Conservation (phyloP, 1,140 invertebrate genomes). For the Lethrus apterus region DNA sequence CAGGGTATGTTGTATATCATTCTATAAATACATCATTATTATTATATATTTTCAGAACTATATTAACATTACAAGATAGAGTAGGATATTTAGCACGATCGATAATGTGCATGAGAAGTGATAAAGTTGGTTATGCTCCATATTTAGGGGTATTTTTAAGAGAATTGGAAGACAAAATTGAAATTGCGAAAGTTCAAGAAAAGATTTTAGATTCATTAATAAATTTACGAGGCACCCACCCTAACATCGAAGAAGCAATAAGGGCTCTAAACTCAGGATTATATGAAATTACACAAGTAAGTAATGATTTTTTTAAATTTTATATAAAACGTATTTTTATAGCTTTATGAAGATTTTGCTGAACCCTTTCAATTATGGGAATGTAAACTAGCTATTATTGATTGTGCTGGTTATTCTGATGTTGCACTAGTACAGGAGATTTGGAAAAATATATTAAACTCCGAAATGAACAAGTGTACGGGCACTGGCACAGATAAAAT, state of each 20-base stretch:
- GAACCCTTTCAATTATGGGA: constrained; percentile 76
- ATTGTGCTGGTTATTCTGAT: constrained; percentile 73
- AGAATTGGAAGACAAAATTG: constrained; percentile 89
- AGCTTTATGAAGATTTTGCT: constrained; percentile 79
- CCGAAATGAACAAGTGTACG: constrained; percentile 45
- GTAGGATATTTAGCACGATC: constrained; percentile 88
- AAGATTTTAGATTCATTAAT: constrained; percentile 58
- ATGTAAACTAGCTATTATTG: constrained; percentile 77
- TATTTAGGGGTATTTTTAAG: constrained; percentile 79
- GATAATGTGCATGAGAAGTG: constrained; percentile 90
- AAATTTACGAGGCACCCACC: constrained; percentile 43
- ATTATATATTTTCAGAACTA: constrained; percentile 44
- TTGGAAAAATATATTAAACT: constrained; percentile 68
- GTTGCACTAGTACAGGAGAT: constrained; percentile 64
- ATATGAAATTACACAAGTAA: constrained; percentile 58
- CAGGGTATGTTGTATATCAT: constrained; percentile 50
- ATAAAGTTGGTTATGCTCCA: constrained; percentile 66
- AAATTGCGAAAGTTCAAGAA: constrained; percentile 76
- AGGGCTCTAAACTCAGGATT: constrained; percentile 53
- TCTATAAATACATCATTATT: neutral
- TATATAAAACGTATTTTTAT: constrained; percentile 10
- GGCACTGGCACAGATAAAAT: constrained; percentile 55
- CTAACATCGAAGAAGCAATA: constrained; percentile 43
- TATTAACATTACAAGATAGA: constrained; percentile 60
- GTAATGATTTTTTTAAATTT: constrained; percentile 5